Percentiles rank a stretch among this genome's conserved stretches.
phyloP scores from a whole-genome alignment of 2,113 vertebrate species.

The Xiphophorus couchianus region DNA sequence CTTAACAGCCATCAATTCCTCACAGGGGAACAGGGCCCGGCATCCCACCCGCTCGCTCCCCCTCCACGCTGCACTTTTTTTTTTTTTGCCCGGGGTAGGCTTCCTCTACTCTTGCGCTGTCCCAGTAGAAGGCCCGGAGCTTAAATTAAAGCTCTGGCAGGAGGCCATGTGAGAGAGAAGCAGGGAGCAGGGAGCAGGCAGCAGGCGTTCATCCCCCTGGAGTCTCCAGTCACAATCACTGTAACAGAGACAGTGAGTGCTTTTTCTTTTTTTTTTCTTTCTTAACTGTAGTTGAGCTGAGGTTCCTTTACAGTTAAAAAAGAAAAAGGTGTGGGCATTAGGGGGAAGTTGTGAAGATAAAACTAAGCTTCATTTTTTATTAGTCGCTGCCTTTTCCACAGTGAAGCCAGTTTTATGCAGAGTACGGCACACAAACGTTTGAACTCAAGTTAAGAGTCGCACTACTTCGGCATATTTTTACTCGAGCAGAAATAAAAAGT shows the following conservation, averaged over 20 bases:
- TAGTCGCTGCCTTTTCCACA: no score
- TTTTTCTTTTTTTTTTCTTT: background rate
- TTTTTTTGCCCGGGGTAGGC: slow-evolving; percentile 51
- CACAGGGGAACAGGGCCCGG: slow-evolving; percentile 67
- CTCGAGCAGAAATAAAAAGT: background rate
- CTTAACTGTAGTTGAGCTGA: slow-evolving; percentile 24
- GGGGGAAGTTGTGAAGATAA: slow-evolving; percentile 4
- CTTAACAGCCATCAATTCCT: slow-evolving; percentile 80
- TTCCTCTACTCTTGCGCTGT: slow-evolving; percentile 67
- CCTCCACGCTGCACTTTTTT: slow-evolving; percentile 30
- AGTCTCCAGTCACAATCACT: slow-evolving; percentile 67
- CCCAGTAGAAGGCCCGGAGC: slow-evolving; percentile 71
- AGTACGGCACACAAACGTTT: no score
- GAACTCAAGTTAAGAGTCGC: no score
- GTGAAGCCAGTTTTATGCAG: background rate
- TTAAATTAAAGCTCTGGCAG: slow-evolving; percentile 77
- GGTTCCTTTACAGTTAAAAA: slow-evolving; percentile 10
- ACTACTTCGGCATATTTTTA: no score
- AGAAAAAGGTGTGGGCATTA: background rate
- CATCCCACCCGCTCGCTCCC: background rate
- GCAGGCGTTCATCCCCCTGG: slow-evolving; percentile 71
- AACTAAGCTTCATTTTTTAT: slow-evolving; percentile 33
- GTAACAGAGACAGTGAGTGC: slow-evolving; percentile 42
- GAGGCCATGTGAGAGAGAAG: slow-evolving; percentile 63
- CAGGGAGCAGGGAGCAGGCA: slow-evolving; percentile 62